Evolutionary conservation across 2,888 invertebrate genomes (phyloP).

Genomic region (Temnothorax ravouxi): DNA sequence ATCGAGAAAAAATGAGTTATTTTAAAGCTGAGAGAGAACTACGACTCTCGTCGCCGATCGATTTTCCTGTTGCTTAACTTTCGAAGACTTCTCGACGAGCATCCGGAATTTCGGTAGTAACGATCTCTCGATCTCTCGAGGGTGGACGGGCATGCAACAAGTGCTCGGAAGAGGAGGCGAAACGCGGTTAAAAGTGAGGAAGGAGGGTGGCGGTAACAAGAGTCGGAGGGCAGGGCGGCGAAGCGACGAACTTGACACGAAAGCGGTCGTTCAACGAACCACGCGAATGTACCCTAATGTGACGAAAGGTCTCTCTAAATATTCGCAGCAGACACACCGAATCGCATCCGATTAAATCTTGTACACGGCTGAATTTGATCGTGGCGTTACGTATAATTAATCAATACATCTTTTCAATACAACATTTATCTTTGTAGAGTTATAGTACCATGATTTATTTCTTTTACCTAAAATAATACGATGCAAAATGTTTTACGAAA

Average conservation of each 20-base stretch:
- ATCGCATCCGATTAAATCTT: conserved; percentile 11
- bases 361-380: not conserved
- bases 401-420: not conserved
- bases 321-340: not conserved
- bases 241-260: conserved; percentile 59
- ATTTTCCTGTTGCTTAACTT: not conserved
- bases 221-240: conserved; percentile 56
- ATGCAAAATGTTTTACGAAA: not conserved
- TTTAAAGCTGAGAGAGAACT: not conserved
- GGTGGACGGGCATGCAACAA: conserved; percentile 78
- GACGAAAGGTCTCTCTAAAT: conserved; percentile 55
- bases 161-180: conserved; percentile 78
- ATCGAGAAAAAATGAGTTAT: not conserved
- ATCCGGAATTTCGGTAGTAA: conserved; percentile 53
- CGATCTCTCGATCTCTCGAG: conserved; percentile 43
- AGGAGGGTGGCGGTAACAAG: conserved; percentile 69
- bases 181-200: conserved; percentile 64
- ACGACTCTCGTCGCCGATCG: not conserved
- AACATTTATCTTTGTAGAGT: not conserved
- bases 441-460: not conserved
- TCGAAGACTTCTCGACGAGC: not conserved
- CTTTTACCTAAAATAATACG: not conserved
- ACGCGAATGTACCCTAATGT: conserved; percentile 64
- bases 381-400: not conserved
- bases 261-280: conserved; percentile 59